Evolutionary conservation across 2,888 invertebrate species (phyloP).

Genomic region (Polydrusus cervinus): DNA sequence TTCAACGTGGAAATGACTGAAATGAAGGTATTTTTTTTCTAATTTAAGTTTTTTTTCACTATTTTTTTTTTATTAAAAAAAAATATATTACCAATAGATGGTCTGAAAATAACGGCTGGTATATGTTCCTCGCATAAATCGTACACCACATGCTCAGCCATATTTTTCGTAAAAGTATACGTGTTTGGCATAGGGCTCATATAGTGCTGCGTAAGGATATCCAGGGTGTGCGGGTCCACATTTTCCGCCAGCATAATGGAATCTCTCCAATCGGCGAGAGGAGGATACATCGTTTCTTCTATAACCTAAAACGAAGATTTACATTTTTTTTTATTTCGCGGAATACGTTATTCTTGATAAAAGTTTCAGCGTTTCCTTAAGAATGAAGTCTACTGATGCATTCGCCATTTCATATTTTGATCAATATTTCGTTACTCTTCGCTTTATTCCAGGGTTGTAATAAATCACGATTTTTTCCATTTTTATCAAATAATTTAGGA

Average conservation of each 20-base stretch:
- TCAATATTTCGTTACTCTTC: no score
- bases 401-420: no score
- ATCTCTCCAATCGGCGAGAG: slow-evolving; percentile 80
- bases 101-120: slow-evolving; percentile 87
- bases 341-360: no score
- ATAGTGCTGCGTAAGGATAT: slow-evolving; percentile 76
- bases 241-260: slow-evolving; percentile 79
- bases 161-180: slow-evolving; percentile 91
- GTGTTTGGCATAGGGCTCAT: slow-evolving; percentile 87
- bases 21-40: no score
- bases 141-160: slow-evolving; percentile 87
- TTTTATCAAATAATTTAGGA: no score
- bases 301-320: slow-evolving; percentile 70
- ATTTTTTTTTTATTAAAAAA: no score
- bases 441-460: no score
- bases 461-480: no score
- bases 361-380: no score
- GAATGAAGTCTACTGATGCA: no score
- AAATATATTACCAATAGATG: slow-evolving; percentile 91
- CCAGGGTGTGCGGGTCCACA: slow-evolving; percentile 74
- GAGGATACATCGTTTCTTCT: slow-evolving; percentile 84
- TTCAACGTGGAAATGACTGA: slow-evolving; percentile 55
- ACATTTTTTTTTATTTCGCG: background rate
- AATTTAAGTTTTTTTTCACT: no score
- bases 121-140: slow-evolving; percentile 76